Evolutionary conservation across 2,888 invertebrate genomes (phyloP), one percentile per base, ranked within the genome.

Genomic region (Polydrusus pterygomalis): DNA sequence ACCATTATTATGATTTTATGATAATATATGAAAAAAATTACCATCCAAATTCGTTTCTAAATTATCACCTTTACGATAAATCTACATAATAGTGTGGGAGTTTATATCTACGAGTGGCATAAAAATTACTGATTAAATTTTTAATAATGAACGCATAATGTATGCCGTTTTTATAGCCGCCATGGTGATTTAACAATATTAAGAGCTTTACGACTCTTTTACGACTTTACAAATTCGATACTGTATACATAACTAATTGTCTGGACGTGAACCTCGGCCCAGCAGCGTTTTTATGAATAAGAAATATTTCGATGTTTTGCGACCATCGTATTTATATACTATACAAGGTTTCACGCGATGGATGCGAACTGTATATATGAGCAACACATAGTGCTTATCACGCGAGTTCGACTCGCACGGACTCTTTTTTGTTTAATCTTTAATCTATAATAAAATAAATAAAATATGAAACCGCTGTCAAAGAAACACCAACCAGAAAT

Each of bases 171-270:
- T 73, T 77, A 77, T 73, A 63, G 68, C 73, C 70, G 56, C 40
- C 72, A 63, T 63, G 68, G 67, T 58, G 76, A 76, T 76, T 76
- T 76, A 72, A 72, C 76, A 71, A 76, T 76, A 76, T 76, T 76
- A 76, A 71, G 72, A 45, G 56, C 67, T 76, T 76, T 76, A 76
- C 67, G 76, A 71, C 60, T 34, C 8, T 76, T 76, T 76, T 72
- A 76, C 67, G 72, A 70, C 68, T 72, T 43, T 68, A 72, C 72
- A 63, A 71, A 72, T 76, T 71, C 69, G 76, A 68, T 62, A 54
- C 76, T 68, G 68, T 69, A 72, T 76, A 72, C 76, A 76, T 76
- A 76, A 70, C 70, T 75, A 70, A 70, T 75, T 67, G 60, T 60
- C 73, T 64, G 45, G 47, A 34, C 45, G 73, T 64, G 64, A 43